Evolutionary conservation across 2,797 vertebrate species (phyloP), one percentile per base, ranked within the genome.

Genomic region (Rhinichthys osculus): DNA sequence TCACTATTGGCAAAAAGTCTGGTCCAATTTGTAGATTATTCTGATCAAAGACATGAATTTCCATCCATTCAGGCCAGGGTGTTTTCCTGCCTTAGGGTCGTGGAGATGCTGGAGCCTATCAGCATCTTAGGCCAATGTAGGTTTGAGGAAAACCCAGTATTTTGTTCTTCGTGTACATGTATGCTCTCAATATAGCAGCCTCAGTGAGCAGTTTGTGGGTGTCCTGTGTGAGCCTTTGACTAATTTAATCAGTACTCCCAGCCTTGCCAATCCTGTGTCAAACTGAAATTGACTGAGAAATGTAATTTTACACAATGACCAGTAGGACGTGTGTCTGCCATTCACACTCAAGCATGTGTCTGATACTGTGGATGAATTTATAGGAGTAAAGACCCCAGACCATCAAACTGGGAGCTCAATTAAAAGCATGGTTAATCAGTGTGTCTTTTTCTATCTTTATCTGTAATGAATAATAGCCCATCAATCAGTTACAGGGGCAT

Each of bases 391-490:
- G 86, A 89, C 84, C 89, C 92, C 91, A 91, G 91, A 90, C 90
- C 88, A 82, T 72, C 83, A 89, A 93, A 94, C 93, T 92, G 90
- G 92, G 88, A 93, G 92, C 87, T 89, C 88, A 91, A 91, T 93
- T 93, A 92, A 94, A 93, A 91, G 90, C 89, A 88, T 91, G 92
- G 89, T 94, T 94, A 94, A 94, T 94, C 92, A 92, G 92, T 92
- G 91, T 92, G 90, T 94, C 92, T 93, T 93, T 91, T 90, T 54
- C 40, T 19, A n/a, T 81, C n/a, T 64, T 30, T 52, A 88, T 91
- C 90, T 88, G 92, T 91, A 93, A 95, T 92, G 92, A 92, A 94
- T 94, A 94, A 94, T 93, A 92, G 92, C 91, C 92, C 94, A 94
- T 94, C 93, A 93, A 89, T 91, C 90, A 93, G 92, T 93, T 91